Evolutionary conservation across 2,888 invertebrate genomes (phyloP).

Genomic region (Ichneumoninae sp.): DNA sequence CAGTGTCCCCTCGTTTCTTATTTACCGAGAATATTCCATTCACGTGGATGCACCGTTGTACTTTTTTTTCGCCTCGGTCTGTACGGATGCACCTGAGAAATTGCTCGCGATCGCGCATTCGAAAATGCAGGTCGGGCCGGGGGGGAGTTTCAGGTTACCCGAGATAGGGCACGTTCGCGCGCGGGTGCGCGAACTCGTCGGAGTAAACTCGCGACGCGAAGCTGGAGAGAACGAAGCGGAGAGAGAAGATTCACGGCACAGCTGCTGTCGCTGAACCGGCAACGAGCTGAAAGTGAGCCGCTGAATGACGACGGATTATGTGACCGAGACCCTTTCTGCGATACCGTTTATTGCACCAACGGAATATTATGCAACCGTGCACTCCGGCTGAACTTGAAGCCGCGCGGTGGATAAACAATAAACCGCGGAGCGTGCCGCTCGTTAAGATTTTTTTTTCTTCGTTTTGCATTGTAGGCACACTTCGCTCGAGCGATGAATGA

Average conservation of each 20-base stretch:
- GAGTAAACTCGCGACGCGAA: conserved; percentile 12
- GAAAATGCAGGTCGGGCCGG: conserved; percentile 7
- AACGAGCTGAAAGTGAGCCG: conserved; percentile 41
- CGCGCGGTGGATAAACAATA: neutral
- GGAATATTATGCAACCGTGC: conserved; percentile 6
- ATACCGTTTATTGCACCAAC: conserved; percentile 13
- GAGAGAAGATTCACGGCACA: conserved; percentile 35
- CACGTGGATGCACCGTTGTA: neutral
- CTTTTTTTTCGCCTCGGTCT: neutral
- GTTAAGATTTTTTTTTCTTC: neutral
- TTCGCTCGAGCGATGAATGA: neutral
- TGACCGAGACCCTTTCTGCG: neutral
- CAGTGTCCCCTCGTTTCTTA: neutral
- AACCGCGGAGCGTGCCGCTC: conserved; percentile 8
- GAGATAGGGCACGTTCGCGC: conserved; percentile 70
- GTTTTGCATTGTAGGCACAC: neutral
- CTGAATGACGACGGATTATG: conserved; percentile 33
- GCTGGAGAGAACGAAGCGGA: conserved; percentile 28
- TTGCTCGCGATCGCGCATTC: conserved; percentile 40
- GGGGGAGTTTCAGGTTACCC: conserved; percentile 63
- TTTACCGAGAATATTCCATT: neutral
- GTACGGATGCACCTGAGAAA: conserved; percentile 66
- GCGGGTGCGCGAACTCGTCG: neutral
- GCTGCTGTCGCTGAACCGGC: conserved; percentile 30
- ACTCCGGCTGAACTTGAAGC: conserved; percentile 18